Base-by-base conservation (phyloP, 2,113 vertebrate species). In the Bujurquina vittata region DNA sequence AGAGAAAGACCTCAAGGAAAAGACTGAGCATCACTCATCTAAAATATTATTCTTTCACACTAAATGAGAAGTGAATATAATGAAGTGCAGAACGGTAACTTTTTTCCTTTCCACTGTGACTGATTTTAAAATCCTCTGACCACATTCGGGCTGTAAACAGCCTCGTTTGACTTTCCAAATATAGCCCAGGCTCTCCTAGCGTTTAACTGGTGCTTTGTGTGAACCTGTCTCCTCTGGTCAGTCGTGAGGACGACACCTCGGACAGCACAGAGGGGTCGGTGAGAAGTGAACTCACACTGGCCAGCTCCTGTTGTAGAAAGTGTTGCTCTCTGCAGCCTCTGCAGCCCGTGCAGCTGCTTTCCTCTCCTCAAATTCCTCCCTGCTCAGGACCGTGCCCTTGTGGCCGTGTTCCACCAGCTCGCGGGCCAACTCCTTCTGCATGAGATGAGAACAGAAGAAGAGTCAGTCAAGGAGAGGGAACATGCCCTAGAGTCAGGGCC, bases 371-470 rank as follows among this genome's bases (percentile, higher is more conserved):
- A 97, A 97, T 75, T 97, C 96, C 91, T 97, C 94, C 80, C 95
- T 95, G 86, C 90, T 96, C 78, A 96, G 89, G 58, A 96, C 95
- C 10, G 67, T 95, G 92, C 95, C 96, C 65, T 96, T 96, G 93
- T 96, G 94, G 81, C 96, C 96, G 55, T 95, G 92, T 91, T 97
- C 96, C 93, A 97, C 96, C 95, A 97, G 77, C 94, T 96, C 95
- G 77, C 94, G 95, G 26, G 95, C 96, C 88, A 97, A 79, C 76
- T 91, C 93, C 91, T 96, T 95, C 97, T 97, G 82, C 5, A 31
- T 80, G 81, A 87, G 87, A 84, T 81, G 37, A 65, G 54, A 75
- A 31, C 33, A 81, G 75, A 29, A 89, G 84, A 89, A 35, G 83
- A 83, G 80, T 88, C 63, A 85, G 88, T 54, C 69, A 7, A 75